Conservation (phyloP, 1,140 invertebrate genomes). For the Polypedilum pembai region DNA sequence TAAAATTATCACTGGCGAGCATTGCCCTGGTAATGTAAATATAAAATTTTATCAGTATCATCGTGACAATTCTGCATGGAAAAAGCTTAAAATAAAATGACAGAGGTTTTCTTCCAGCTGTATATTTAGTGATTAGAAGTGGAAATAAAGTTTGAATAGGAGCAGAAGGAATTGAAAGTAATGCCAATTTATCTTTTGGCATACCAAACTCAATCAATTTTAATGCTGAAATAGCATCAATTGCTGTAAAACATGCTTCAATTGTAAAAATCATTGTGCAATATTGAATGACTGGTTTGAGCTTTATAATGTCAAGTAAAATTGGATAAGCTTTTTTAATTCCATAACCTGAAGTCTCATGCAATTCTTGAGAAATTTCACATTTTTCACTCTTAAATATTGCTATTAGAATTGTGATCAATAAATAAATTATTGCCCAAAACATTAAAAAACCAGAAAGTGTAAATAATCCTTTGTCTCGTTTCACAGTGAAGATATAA, state of each 20-base stretch:
- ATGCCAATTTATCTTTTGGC: conserved; percentile 87
- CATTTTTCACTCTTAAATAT: conserved; percentile 80
- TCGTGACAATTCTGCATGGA: conserved; percentile 78
- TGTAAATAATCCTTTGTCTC: conserved; percentile 69
- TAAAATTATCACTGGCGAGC: conserved; percentile 56
- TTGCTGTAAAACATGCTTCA: conserved; percentile 92
- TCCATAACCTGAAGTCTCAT: conserved; percentile 49
- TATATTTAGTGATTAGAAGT: conserved; percentile 79
- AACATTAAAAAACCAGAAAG: conserved; percentile 87
- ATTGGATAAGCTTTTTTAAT: conserved; percentile 80
- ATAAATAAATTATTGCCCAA: conserved; percentile 88
- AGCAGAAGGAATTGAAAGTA: conserved; percentile 84
- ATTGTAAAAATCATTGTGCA: conserved; percentile 78
- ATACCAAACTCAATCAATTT: conserved; percentile 94
- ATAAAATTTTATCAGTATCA: conserved; percentile 70
- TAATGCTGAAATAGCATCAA: conserved; percentile 87
- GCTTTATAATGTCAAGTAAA: conserved; percentile 73
- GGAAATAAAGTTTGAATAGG: conserved; percentile 93
- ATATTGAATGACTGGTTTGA: conserved; percentile 73
- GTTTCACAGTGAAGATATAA: conserved; percentile 70
- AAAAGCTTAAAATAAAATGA: conserved; percentile 83
- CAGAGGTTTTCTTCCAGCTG: conserved; percentile 78
- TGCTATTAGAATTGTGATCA: conserved; percentile 84
- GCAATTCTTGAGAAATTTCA: conserved; percentile 43
- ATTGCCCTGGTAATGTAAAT: conserved; percentile 71